Base-by-base conservation (phyloP, 2,113 vertebrate species). In the Siniperca knerii region DNA sequence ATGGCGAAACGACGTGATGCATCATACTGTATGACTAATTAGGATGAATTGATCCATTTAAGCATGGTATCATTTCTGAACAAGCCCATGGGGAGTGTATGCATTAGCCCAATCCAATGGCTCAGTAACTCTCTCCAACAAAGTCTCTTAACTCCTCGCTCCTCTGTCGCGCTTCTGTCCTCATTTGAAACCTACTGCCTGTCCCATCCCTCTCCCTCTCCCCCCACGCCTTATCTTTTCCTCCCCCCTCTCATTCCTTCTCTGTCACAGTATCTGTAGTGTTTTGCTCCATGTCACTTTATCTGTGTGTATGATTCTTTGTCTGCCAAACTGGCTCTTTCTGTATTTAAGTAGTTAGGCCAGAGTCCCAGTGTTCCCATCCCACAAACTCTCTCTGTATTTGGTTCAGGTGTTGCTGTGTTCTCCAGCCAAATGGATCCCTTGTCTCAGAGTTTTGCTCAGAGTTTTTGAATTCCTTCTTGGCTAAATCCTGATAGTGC, bases 21-120 rank as follows among this genome's bases (percentile, higher is more conserved):
- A 90, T 93, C 73, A 62, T 71, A 81, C 90, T 88, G 90, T 94
- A 91, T 92, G 92, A 92, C 94, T 95, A 95, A 96, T 95, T 94
- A 91, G 87, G 91, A 92, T 84, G 84, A 94, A 95, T 93, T 94
- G 93, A 95, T 95, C 92, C 85, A 75, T 94, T 94, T 94, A 93
- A 95, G 90, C 93, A 81, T 65, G 85, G 85, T 92, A 93, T 95
- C 89, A 91, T 94, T 88, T 93, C 85, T 82, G 92, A 90, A 93
- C 90, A 92, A 89, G 93, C 90, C 95, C 91, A 77, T 33, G 33
- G 94, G 93, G 95, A 94, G 90, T 85, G 67, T 80, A 84, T 86
- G 86, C 88, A 93, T 94, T 92, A 93, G 91, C 46, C 89, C 89
- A 65, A 93, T 90, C 90, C 81, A 58, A 81, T 88, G 92, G 90